Percentiles rank a stretch among this genome's conserved stretches.
phyloP scores from a whole-genome alignment of 2,888 invertebrate genomes.

The Agrotis exclamationis region DNA sequence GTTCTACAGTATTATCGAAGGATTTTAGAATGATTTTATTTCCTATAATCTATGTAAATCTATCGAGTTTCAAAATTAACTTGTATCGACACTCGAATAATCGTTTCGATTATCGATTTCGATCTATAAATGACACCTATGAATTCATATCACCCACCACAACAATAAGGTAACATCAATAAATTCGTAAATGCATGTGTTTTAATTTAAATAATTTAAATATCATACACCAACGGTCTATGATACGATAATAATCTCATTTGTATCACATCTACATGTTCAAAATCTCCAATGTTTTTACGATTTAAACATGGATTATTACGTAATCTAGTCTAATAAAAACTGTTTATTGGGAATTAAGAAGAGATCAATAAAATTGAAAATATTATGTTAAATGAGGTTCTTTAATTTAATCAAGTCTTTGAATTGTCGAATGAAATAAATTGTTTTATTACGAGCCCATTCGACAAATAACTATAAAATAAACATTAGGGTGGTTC shows the following conservation, averaged over 20 bases:
- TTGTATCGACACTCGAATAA: slow-evolving; percentile 20
- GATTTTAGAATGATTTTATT: background rate
- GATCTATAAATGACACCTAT: slow-evolving; percentile 34
- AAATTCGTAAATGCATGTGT: slow-evolving; percentile 48
- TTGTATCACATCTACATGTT: slow-evolving; percentile 40
- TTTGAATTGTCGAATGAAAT: background rate
- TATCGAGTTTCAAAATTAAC: background rate
- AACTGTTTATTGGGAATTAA: slow-evolving; percentile 31
- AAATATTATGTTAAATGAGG: slow-evolving; percentile 20
- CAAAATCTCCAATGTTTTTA: slow-evolving; percentile 41
- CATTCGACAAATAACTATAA: background rate
- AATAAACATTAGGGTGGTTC: background rate
- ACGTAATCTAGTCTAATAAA: slow-evolving; percentile 26
- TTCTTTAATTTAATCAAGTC: background rate
- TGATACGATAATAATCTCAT: slow-evolving; percentile 45
- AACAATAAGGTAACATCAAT: slow-evolving; percentile 39
- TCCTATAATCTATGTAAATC: background rate
- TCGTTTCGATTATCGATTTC: slow-evolving; percentile 37
- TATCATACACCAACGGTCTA: slow-evolving; percentile 24
- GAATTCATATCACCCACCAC: slow-evolving; percentile 33
- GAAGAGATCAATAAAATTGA: slow-evolving; percentile 13
- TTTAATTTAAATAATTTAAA: slow-evolving; percentile 61
- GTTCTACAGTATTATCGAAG: too few relatives aligned
- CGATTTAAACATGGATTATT: slow-evolving; percentile 31
- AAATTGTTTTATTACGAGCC: background rate